Base-by-base conservation (phyloP, 2,888 invertebrate species). In the Acrobasis repandana region DNA sequence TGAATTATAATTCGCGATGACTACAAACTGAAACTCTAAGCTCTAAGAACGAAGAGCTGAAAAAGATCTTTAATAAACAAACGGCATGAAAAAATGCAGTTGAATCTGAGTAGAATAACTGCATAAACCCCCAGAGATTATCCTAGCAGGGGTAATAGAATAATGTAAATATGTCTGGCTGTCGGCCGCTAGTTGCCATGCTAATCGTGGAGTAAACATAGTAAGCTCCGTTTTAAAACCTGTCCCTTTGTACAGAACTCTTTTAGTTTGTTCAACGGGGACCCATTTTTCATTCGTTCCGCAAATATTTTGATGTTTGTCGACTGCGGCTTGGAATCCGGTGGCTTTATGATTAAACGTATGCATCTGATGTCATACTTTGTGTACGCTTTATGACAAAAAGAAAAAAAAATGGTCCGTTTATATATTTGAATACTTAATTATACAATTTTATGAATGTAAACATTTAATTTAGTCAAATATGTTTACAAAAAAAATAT, bases 291-390 rank as follows among this genome's bases (percentile, higher is more conserved):
- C 85, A 90, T 86, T 69, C 76, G 76, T 76, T 84, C 74, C 69
- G 87, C 85, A 90, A 91, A 91, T 90, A 90, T 91, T 91, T 81
- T 90, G 90, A 90, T 84, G 77, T 82, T 80, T 79, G 79, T 82
- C 81, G 77, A 77, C 76, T 78, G 67, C 70, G 64, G 70, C 70
- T 77, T 77, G 80, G 76, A 78, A 71, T 77, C 66, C 74, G 72
- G 75, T 74, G 72, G 75, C 72, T 73, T 82, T 70, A 79, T 72
- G 74, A 68, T 63, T 67, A 61, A 65, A 67, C 69, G 69, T 63
- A n/a, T 71, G 66, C 82, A 80, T 76, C 74, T 77, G 80, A 79
- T 77, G 73, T 71, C 69, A 65, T 72, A 73, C 68, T 79, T 70
- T 74, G 72, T 43, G 14, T 43, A 43, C 16, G 67, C 71, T 66